Conservation (phyloP, 2,797 vertebrate genomes). For the Odontamblyopus lacepedii region DNA sequence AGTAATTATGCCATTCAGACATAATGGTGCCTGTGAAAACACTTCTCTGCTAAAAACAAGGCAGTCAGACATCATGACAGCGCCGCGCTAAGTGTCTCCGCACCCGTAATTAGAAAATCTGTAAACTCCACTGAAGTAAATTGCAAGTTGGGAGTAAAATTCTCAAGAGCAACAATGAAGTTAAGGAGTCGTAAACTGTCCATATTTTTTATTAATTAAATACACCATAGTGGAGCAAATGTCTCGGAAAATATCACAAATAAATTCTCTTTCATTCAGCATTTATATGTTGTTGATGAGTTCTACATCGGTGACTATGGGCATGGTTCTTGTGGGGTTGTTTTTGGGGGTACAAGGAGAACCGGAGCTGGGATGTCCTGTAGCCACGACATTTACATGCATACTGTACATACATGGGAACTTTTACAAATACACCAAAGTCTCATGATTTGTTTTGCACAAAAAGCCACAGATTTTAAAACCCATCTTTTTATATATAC, state of each 20-base stretch:
- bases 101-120: conserved; percentile 12
- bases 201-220: conserved; percentile 99
- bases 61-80: conserved; percentile 3
- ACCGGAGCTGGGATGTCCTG: conserved; percentile 69
- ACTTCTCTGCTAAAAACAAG: conserved; percentile 20
- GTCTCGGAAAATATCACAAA: conserved; percentile 99
- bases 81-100: background rate
- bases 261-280: conserved; percentile 99
- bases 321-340: conserved; percentile 73
- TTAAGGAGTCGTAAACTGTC: conserved; percentile 80
- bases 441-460: conserved; percentile 94
- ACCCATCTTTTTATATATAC: conserved; percentile 60
- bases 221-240: conserved; percentile 99
- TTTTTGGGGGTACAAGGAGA: conserved; percentile 28
- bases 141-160: background rate
- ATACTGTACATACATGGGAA: conserved; percentile 96
- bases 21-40: conserved; percentile 16
- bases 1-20: conserved; percentile 36
- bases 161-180: conserved; percentile 37
- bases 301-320: conserved; percentile 93
- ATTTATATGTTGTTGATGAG: conserved; percentile 94
- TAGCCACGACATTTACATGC: conserved; percentile 99
- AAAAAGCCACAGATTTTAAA: conserved; percentile 87
- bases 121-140: conserved; percentile 10
- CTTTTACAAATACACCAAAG: conserved; percentile 98